These are phyloP conservation scores for Ailurus styani DNA, from an alignment of 2,113 vertebrate genomes.

Conservation along the genomic window DNA sequence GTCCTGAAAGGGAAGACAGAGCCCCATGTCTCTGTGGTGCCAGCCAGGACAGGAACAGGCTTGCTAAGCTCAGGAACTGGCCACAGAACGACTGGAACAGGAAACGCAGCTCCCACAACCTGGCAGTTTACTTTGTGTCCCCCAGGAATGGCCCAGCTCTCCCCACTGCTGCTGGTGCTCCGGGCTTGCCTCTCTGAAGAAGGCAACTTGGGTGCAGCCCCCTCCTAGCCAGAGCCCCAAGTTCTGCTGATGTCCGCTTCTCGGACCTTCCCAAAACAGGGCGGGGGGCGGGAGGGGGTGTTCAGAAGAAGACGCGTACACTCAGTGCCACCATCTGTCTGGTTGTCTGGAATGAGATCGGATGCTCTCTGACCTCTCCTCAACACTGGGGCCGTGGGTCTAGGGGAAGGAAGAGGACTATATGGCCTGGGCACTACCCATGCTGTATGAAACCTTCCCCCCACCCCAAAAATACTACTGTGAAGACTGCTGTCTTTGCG, in stretches of 20 bases:
- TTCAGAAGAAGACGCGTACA: not conserved
- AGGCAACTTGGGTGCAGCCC: not conserved
- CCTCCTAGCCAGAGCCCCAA: not conserved
- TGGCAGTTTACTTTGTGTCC: not conserved
- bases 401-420: rapidly evolving
- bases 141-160: not conserved
- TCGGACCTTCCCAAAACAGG: not conserved
- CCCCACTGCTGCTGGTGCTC: too few species aligned
- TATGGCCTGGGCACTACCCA: rapidly evolving
- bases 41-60: conserved; percentile 33
- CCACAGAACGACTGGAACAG: conserved; percentile 29
- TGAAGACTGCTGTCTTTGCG: not conserved
- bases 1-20: not conserved
- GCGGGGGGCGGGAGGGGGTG: too few species aligned
- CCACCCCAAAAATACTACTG: not conserved
- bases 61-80: conserved; percentile 55
- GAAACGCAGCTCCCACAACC: not conserved
- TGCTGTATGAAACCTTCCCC: not conserved
- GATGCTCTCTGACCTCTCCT: not conserved
- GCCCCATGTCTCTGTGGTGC: not conserved
- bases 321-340: rapidly evolving
- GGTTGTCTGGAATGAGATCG: not conserved
- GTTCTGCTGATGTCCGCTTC: not conserved
- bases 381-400: rapidly evolving
- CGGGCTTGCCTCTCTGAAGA: not conserved